phyloP scores from a whole-genome alignment of 2,888 invertebrate species.

The Acanthacorydalis orientalis region DNA sequence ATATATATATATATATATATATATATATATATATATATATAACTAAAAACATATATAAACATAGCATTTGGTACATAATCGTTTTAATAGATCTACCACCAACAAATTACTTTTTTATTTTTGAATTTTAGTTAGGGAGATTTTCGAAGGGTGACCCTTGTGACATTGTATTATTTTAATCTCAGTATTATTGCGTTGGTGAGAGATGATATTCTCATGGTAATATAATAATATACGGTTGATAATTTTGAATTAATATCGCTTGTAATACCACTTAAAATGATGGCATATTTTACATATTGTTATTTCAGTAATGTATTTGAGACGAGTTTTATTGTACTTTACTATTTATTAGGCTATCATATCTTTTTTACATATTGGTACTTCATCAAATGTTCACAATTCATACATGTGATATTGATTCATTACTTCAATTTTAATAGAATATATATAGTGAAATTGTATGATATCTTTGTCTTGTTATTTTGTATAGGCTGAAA shows the following conservation, averaged over 20 bases:
- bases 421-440: not conserved
- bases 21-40: slow-evolving; percentile 1
- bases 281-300: not conserved
- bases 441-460: not conserved
- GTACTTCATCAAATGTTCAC: not conserved
- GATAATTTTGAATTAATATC: not conserved
- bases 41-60: not conserved
- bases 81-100: too few relatives aligned
- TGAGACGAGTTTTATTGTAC: not conserved
- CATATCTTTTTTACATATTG: not conserved
- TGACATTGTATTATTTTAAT: too few relatives aligned
- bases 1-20: slow-evolving; percentile 2
- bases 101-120: too few relatives aligned
- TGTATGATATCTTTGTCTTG: too few relatives aligned
- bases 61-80: too few relatives aligned
- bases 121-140: too few relatives aligned
- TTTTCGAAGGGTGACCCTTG: too few relatives aligned
- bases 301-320: not conserved
- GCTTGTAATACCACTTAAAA: not conserved
- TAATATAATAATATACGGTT: not conserved
- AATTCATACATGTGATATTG: not conserved
- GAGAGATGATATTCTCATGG: not conserved
- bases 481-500: too few relatives aligned
- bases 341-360: not conserved
- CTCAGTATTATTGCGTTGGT: too few relatives aligned